Percentiles rank a stretch among this genome's conserved stretches.
phyloP scores from a whole-genome alignment of 2,113 vertebrate species.

The Urocynchramus pylzowi region DNA sequence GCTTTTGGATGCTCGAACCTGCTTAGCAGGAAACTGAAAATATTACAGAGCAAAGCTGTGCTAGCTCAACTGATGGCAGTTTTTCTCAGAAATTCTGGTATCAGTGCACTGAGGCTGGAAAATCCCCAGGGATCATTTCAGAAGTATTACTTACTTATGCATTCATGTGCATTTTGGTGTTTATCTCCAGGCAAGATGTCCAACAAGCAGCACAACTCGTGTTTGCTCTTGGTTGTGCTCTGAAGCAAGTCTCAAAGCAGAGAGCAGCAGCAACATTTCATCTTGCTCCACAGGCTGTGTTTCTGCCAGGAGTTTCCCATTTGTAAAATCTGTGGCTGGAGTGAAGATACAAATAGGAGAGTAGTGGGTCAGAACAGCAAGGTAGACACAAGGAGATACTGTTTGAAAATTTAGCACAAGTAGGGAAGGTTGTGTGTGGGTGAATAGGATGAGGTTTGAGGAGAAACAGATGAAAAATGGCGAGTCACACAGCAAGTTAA shows the following conservation, averaged over 20 bases:
- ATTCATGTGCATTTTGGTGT: neutral
- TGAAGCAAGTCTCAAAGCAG: neutral
- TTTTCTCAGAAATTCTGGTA: neutral
- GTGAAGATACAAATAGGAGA: neutral
- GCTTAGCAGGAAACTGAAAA: neutral
- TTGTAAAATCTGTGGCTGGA: neutral
- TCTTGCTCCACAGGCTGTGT: neutral
- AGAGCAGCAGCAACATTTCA: neutral
- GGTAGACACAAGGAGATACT: neutral
- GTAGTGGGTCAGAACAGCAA: neutral
- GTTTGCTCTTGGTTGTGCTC: neutral
- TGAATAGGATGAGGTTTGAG: neutral
- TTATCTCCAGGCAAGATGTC: neutral
- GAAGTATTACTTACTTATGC: neutral
- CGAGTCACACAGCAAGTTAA: rapidly evolving
- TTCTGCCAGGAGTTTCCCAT: neutral
- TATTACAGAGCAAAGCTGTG: neutral
- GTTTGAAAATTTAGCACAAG: neutral
- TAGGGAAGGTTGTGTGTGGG: neutral
- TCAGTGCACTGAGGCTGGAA: neutral
- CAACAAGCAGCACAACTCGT: neutral
- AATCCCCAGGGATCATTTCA: neutral
- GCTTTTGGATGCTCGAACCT: neutral
- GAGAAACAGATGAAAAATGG: neutral
- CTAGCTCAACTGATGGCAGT: neutral